phyloP scores from a whole-genome alignment of 1,140 invertebrate genomes.

The Metaphire vulgaris region DNA sequence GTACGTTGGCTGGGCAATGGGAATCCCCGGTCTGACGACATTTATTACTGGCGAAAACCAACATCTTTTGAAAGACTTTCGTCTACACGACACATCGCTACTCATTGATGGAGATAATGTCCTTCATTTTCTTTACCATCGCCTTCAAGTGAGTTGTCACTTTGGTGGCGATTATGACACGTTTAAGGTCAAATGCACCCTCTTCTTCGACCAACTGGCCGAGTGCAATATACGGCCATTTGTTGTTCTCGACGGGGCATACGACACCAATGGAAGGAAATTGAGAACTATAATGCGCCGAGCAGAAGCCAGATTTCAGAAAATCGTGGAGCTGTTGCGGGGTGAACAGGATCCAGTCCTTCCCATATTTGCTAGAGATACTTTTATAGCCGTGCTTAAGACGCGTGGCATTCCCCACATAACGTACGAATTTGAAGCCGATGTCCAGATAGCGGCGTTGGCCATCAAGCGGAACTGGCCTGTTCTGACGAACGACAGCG shows the following conservation, averaged over 20 bases:
- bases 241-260: constrained; percentile 72
- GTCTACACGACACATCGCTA: constrained; percentile 64
- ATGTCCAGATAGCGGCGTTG: constrained; percentile 71
- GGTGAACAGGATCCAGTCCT: constrained; percentile 39
- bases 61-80: constrained; percentile 59
- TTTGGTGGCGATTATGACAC: constrained; percentile 83
- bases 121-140: constrained; percentile 65
- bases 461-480: constrained; percentile 71
- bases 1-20: no score
- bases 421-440: constrained; percentile 76
- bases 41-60: constrained; percentile 67
- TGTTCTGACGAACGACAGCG: constrained; percentile 79
- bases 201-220: constrained; percentile 66
- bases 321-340: constrained; percentile 39
- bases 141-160: constrained; percentile 60
- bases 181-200: constrained; percentile 59
- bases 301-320: constrained; percentile 59
- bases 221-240: constrained; percentile 69
- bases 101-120: constrained; percentile 78
- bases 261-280: constrained; percentile 67
- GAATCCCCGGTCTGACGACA: constrained; percentile 69
- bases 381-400: constrained; percentile 63
- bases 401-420: constrained; percentile 62
- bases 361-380: constrained; percentile 59
- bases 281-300: constrained; percentile 63